phyloP scores from a whole-genome alignment of 2,888 invertebrate species.

The Eilema griseolum region DNA sequence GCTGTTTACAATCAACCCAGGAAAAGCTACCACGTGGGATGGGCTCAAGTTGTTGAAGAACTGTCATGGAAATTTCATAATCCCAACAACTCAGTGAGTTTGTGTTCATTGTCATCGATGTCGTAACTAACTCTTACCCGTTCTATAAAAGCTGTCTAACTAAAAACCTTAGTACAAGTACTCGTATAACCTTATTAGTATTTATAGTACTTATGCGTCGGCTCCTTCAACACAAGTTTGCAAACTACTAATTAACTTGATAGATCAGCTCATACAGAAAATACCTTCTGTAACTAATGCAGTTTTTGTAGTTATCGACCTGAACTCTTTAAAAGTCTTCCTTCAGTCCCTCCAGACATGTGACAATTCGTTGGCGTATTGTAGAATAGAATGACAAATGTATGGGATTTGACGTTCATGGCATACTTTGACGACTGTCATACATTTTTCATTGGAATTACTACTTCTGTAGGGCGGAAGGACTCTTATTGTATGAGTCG shows the following conservation, averaged over 20 bases:
- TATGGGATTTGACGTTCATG: no score
- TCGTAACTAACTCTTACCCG: conserved; percentile 23
- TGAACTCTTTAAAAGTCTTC: background rate
- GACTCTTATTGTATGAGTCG: background rate
- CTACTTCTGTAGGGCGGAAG: no score
- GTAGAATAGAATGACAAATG: no score
- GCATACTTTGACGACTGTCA: no score
- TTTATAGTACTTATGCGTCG: background rate
- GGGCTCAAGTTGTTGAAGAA: conserved; percentile 78
- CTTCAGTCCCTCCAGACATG: no score
- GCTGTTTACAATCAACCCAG: conserved; percentile 38
- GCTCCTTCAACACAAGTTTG: background rate
- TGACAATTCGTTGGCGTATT: no score
- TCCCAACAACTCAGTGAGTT: conserved; percentile 64
- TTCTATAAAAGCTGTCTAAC: background rate
- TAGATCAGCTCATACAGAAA: background rate
- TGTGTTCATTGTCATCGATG: conserved; percentile 25
- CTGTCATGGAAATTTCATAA: conserved; percentile 64
- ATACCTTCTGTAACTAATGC: background rate
- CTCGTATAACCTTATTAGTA: background rate
- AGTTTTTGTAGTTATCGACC: background rate
- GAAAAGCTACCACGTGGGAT: conserved; percentile 66
- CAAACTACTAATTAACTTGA: background rate
- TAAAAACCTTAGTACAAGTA: background rate
- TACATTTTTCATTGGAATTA: no score